Evolutionary conservation across 2,888 invertebrate species (phyloP), one percentile per base, ranked within the genome.

Genomic region (Laspeyria flexula): DNA sequence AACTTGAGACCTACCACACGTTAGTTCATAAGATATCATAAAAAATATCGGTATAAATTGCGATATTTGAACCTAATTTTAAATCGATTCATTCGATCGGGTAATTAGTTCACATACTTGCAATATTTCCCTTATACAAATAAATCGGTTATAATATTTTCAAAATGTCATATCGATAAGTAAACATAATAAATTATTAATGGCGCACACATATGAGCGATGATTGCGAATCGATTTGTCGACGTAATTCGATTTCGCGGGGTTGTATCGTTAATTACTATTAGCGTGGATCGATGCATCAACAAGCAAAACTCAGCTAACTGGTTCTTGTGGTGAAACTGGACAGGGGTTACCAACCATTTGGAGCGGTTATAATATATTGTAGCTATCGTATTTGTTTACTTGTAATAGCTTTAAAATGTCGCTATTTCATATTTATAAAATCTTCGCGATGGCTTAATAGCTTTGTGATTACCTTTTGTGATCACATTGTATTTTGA

Each of bases 311-410:
- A 72, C 73, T 58, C 62, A 51, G 65, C 62, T 59, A 78, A 89
- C 90, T 86, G 87, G 89, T 90, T 88, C 77, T 79, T 61, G 74
- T 62, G 79, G 88, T 79, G 89, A 90, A 90, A 90, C 83, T 76
- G 74, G 60, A 49, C 85, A 86, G 89, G 60, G 79, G 76, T 77
- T 44, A 60, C 29, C 80, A 88, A 89, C 88, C 68, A 89, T 89
- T 85, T 80, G 74, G 88, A 83, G 77, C 82, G 65, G 61, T 65
- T 63, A 49, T 51, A 60, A 5, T 13, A 48, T 55, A 53, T 49
- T 62, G 48, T 63, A 52, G 11, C 10, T 27, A n/a, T 6, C 25
- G 11, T 23, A 25, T 25, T 11, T 25, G 13, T n/a, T 10, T 12
- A 12, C 11, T 4, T 12, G 7, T 33, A 12, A 11, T 33, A 11